Conservation (phyloP, 2,113 vertebrate genomes). For the Grantiella picta region DNA sequence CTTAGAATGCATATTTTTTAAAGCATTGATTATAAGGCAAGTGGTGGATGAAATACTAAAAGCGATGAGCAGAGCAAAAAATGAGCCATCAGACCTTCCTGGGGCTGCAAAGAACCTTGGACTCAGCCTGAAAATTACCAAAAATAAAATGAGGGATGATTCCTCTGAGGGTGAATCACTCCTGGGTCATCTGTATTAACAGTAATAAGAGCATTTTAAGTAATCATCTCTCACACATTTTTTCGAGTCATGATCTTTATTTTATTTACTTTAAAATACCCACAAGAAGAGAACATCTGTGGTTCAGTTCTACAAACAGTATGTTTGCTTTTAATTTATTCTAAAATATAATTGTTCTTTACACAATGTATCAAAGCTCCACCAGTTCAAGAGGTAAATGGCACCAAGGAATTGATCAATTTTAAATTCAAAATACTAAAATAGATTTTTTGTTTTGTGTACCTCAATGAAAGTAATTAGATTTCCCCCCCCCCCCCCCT, state of each 20-base stretch:
- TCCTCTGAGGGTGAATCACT: not conserved
- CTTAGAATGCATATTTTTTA: not conserved
- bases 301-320: not conserved
- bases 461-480: constrained; percentile 43
- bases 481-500: not conserved
- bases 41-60: not conserved
- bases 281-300: not conserved
- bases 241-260: not conserved
- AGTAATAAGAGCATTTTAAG: not conserved
- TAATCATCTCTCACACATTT: not conserved
- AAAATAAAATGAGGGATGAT: not conserved
- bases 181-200: constrained; percentile 1
- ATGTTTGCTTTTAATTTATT: constrained; percentile 35
- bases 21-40: not conserved
- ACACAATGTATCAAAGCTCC: not conserved
- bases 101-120: not conserved
- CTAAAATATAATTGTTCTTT: not conserved
- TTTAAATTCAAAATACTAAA: constrained; percentile 48
- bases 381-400: not conserved
- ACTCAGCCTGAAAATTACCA: not conserved
- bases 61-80: not conserved
- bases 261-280: not conserved
- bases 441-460: constrained; percentile 30
- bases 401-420: constrained; percentile 1
- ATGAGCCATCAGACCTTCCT: not conserved